Base-by-base conservation (phyloP, 2,888 invertebrate species). In the Drosophila mercatorum region DNA sequence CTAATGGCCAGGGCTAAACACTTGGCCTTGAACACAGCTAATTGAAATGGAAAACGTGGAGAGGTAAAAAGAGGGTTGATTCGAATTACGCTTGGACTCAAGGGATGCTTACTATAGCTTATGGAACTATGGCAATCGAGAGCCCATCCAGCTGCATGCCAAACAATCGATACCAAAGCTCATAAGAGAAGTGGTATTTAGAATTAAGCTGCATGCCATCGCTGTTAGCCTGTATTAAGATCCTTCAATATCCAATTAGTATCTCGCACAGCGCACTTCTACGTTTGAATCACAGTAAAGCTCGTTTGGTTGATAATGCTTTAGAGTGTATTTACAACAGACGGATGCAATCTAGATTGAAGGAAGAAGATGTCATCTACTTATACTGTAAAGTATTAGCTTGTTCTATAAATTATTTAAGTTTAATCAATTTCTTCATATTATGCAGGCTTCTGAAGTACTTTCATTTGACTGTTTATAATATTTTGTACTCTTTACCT, bases 21-120 rank as follows among this genome's bases (percentile, higher is more conserved):
- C 59, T 73, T 62, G 70, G 65, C 65, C 72, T 77, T 78, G 68
- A 38, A 41, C 52, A 6, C 12, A 6, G 22, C 12, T 55, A 49
- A 43, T 22, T 4, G n/a, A 55, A 36, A 56, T 41, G 28, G 17
- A 46, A 63, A 57, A 12, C 3, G 14, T 11, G 10, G 0, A 26
- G 0, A 26, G 26, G 1, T 10, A 14, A 26, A 38, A 5, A 4
- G 14, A 34, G 14, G 26, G 52, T 22, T 53, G 38, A 14, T 38
- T 7, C 11, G 17, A 3, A 5, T 22, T 12, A 1, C 34, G 22
- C 3, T 22, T 12, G 34, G 12, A 6, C 34, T 40, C 28, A 55
- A 8, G 55, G 52, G 41, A 6, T n/a, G 28, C 40, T 41, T 17
- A 11, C 17, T 28, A 43, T 12, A 26, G 41, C n/a, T 55, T 41